Conservation (phyloP, 2,113 vertebrate species). For the Rhodinocichla rosea region DNA sequence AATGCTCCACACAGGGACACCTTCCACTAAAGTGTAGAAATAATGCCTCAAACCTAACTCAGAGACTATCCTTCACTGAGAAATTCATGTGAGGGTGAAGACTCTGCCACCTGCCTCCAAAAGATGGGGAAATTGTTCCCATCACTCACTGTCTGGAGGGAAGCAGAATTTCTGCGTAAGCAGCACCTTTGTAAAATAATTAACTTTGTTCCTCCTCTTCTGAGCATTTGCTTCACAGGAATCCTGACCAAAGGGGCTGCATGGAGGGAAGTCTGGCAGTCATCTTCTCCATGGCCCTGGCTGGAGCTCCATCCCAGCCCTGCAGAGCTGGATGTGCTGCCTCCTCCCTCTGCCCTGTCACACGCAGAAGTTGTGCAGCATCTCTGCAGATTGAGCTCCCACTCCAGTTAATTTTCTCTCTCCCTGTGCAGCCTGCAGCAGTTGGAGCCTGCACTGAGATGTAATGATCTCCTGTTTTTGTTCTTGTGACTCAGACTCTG, state of each 20-base stretch:
- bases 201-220: background rate
- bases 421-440: slow-evolving; percentile 34
- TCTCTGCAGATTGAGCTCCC: background rate
- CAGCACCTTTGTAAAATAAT: background rate
- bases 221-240: background rate
- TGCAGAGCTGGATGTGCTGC: background rate
- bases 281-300: background rate
- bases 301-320: background rate
- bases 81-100: background rate
- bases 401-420: slow-evolving; percentile 30
- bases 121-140: background rate
- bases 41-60: background rate
- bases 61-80: background rate
- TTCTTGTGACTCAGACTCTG: slow-evolving; percentile 45
- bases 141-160: background rate
- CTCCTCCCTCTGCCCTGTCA: background rate
- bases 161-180: background rate
- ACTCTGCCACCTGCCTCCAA: background rate
- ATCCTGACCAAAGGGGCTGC: background rate
- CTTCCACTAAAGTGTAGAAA: background rate
- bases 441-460: background rate
- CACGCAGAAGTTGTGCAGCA: background rate
- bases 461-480: slow-evolving; percentile 42
- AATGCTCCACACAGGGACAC: background rate
- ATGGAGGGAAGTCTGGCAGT: background rate